Evolutionary conservation across 2,888 invertebrate species (phyloP).

Genomic region (Xanthostigma xanthostigma): DNA sequence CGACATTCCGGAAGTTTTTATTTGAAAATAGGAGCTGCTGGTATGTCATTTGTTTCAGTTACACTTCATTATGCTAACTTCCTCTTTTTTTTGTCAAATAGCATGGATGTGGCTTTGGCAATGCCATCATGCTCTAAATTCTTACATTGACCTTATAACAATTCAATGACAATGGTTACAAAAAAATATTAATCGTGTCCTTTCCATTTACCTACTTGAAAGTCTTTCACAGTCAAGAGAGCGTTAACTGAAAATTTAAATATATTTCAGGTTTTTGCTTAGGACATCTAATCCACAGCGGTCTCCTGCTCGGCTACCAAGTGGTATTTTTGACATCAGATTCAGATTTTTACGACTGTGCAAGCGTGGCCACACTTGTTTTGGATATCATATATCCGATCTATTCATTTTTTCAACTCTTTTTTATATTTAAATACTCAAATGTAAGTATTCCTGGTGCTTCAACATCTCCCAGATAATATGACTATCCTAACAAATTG

Average conservation of each 20-base stretch:
- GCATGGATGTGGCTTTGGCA: no score
- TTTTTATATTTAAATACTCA: slow-evolving; percentile 69
- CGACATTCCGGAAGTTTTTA: slow-evolving; percentile 60
- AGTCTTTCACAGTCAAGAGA: background rate
- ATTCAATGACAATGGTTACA: no score
- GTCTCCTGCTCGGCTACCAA: slow-evolving; percentile 52
- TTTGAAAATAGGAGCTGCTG: slow-evolving; percentile 56
- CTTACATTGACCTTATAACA: no score
- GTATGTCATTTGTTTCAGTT: slow-evolving; percentile 23
- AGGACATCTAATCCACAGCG: slow-evolving; percentile 61
- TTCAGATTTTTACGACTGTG: slow-evolving; percentile 42
- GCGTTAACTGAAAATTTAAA: slow-evolving; percentile 8
- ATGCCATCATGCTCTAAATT: no score
- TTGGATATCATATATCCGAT: slow-evolving; percentile 53
- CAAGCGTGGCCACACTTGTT: slow-evolving; percentile 40
- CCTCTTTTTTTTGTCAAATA: background rate
- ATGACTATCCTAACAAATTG: no score
- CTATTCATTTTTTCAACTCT: slow-evolving; percentile 61
- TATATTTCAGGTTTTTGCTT: slow-evolving; percentile 52
- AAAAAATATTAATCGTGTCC: no score
- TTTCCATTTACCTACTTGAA: no score
- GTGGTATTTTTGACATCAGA: slow-evolving; percentile 41
- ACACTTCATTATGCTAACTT: background rate
- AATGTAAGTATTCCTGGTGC: slow-evolving; percentile 38
- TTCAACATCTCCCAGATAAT: no score